These are phyloP conservation scores for Strigamia maritima DNA, from an alignment of 2,888 invertebrate species.

Conservation along the genomic window DNA sequence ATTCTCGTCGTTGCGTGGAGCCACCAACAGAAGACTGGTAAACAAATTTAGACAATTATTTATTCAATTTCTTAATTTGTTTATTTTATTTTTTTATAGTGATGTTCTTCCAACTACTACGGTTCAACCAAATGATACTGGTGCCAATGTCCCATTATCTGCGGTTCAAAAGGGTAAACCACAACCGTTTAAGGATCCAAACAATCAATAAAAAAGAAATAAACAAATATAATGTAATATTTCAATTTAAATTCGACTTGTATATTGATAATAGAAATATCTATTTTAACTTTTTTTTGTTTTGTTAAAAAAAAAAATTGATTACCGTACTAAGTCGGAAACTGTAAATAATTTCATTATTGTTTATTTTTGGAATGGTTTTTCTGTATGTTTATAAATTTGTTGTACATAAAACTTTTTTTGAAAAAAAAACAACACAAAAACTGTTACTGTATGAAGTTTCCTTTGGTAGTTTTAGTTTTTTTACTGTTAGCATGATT, in stretches of 20 bases:
- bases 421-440: background rate
- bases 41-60: background rate
- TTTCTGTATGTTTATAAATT: background rate
- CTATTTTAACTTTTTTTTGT: background rate
- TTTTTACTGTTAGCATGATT: no score
- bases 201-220: background rate
- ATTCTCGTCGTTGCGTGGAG: constrained; percentile 78
- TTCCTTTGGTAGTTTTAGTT: no score
- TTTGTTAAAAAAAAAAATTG: no score
- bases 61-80: background rate
- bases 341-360: background rate
- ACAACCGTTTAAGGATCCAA: constrained; percentile 23
- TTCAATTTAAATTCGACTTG: background rate
- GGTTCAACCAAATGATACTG: constrained; percentile 35
- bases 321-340: background rate
- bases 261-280: background rate
- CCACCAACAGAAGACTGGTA: constrained; percentile 82
- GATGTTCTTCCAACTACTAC: constrained; percentile 37
- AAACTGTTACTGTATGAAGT: no score
- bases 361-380: constrained; percentile 12
- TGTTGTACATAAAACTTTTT: constrained; percentile 32
- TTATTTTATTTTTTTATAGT: constrained; percentile 34
- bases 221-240: background rate
- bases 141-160: constrained; percentile 20
- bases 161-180: constrained; percentile 34